Evolutionary conservation across 2,888 invertebrate genomes (phyloP), one percentile per base, ranked within the genome.

Genomic region (Morpho achilles): DNA sequence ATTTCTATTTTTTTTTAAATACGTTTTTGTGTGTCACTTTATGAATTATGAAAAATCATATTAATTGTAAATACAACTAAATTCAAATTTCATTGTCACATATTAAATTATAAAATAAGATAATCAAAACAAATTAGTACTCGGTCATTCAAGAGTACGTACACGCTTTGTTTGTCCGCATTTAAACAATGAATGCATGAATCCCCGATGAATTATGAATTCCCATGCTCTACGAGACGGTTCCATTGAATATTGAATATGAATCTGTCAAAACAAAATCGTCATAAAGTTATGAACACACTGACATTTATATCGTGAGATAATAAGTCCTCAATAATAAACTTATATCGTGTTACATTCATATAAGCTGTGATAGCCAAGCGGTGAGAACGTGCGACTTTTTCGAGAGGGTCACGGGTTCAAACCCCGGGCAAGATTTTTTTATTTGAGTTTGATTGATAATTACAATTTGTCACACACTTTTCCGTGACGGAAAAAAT

Each of bases 221-320:
- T 59, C 61, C 48, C 59, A 58, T 54, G 23, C 53, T 56, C 59
- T 58, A 44, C 50, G 47, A 60, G 57, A 65, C 55, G 61, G 70
- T 53, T 56, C 50, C 61, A 46, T 69, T 73, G 70, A 73, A 74
- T 73, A 76, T 73, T 53, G 53, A 53, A 47, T 47, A 47, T 47
- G 69, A 67, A 75, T 73, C 67, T 64, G 65, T 70, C 66, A 67
- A 68, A 70, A 53, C 49, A 74, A 72, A 79, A 77, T 79, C 74
- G 76, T 72, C 73, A 75, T 77, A 45, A 53, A 16, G 39, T 7
- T 53, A 7, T 10, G 16, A 5, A 39, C 46, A 45, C 46, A 53
- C 40, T 46, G 16, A 10, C 8, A 16, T 7, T 32, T 32, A 42
- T 50, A 7, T 50, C 42, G 7, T 10, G 50, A 39, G 50, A 2